phyloP scores from a whole-genome alignment of 2,797 vertebrate species.

The Ptychobarbus kaznakovi region DNA sequence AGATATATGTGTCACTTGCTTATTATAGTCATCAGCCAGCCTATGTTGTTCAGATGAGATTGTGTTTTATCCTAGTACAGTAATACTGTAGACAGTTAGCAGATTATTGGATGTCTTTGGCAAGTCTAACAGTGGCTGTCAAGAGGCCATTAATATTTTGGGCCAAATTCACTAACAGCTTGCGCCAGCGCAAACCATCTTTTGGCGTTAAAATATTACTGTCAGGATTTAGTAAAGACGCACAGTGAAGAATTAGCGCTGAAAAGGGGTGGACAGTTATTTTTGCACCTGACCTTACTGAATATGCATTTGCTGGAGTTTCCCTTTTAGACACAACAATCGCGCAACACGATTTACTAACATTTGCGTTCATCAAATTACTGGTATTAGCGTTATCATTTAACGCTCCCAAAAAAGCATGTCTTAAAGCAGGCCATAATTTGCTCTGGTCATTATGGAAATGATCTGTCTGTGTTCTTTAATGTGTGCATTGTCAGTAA shows the following conservation, averaged over 20 bases:
- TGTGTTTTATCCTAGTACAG: not conserved
- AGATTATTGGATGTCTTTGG: not conserved
- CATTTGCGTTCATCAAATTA: not conserved
- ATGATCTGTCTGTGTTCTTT: not conserved
- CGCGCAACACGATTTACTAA: not conserved
- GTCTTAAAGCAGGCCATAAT: too few relatives aligned
- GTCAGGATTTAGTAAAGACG: too few relatives aligned
- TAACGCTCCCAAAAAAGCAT: not conserved
- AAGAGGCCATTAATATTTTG: too few relatives aligned
- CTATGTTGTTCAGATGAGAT: not conserved
- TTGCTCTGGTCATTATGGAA: not conserved
- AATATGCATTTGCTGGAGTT: not conserved
- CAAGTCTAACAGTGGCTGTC: not conserved
- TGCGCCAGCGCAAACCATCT: too few relatives aligned
- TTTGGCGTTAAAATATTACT: too few relatives aligned
- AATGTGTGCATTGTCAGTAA: too few relatives aligned
- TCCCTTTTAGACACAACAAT: not conserved
- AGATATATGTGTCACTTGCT: not conserved
- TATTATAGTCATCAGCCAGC: not conserved
- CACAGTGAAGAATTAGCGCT: too few relatives aligned
- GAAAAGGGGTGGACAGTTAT: too few relatives aligned
- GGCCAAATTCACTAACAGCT: too few relatives aligned
- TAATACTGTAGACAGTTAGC: too few relatives aligned
- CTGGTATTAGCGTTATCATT: not conserved
- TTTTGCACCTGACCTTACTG: too few relatives aligned